Percentiles rank a stretch among this genome's conserved stretches.
These are phyloP conservation scores for rabbit (Oryctolagus cuniculus) DNA, from an alignment of 2,113 vertebrate genomes.

Conservation along the genomic window mOryCun1.1 NC_091438.1:127181501-127182000, in stretches of 20 bases:
- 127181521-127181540: constrained; percentile 81
- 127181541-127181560: constrained; percentile 93
- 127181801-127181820: constrained; percentile 84
- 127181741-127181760: constrained; percentile 88
- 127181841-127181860: constrained; percentile 93
- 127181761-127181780: constrained; percentile 84
- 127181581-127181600: constrained; percentile 83
- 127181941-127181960: constrained; percentile 62
- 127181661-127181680: constrained; percentile 86
- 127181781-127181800: constrained; percentile 83
- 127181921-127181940: constrained; percentile 10
- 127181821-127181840: constrained; percentile 87
- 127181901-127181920: constrained; percentile 30
- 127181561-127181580: constrained; percentile 94
- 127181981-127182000: background rate
- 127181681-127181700: constrained; percentile 94
- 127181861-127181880: constrained; percentile 93
- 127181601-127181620: constrained; percentile 87
- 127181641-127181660: constrained; percentile 79
- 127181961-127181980: background rate
- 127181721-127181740: constrained; percentile 93
- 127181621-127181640: constrained; percentile 84
- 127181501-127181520: constrained; percentile 87
- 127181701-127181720: constrained; percentile 90
- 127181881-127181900: constrained; percentile 42